Evolutionary conservation across 2,113 vertebrate species (phyloP).

Genomic region (Calyptommatus sinebrachiatus): DNA sequence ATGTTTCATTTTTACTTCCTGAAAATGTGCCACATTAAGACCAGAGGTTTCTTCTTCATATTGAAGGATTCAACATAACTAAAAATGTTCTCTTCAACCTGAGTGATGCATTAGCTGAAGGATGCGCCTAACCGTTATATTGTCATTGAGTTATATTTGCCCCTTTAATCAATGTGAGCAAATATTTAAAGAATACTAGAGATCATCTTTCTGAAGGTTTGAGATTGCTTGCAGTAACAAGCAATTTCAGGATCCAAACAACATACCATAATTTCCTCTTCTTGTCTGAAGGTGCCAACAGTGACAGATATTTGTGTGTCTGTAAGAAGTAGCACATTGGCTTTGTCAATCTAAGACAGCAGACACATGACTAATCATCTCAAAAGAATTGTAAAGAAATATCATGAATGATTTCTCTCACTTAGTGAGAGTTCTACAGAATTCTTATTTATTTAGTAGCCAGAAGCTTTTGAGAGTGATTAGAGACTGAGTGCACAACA

Average conservation of each 20-base stretch:
- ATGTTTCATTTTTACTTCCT: no score
- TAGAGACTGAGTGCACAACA: neutral
- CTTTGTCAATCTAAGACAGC: neutral
- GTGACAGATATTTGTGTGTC: no score
- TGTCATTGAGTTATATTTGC: no score
- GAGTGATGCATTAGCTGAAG: no score
- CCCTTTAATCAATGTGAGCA: no score
- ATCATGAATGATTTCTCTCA: neutral
- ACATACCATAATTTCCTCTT: no score
- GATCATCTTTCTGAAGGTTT: neutral
- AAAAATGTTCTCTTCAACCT: no score
- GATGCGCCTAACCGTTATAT: no score
- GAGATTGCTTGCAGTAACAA: no score
- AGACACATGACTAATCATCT: neutral
- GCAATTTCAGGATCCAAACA: no score
- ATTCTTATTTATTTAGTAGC: constrained; percentile 23
- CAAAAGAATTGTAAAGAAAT: neutral
- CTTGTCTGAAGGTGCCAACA: no score
- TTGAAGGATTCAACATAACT: neutral
- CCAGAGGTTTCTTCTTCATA: neutral
- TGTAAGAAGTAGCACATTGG: neutral
- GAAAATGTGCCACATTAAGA: no score
- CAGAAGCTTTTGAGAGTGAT: constrained; percentile 20
- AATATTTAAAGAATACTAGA: neutral
- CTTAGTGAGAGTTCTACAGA: neutral